Evolutionary conservation across 2,797 vertebrate species (phyloP).

Genomic region (Intellagama lesueurii): DNA sequence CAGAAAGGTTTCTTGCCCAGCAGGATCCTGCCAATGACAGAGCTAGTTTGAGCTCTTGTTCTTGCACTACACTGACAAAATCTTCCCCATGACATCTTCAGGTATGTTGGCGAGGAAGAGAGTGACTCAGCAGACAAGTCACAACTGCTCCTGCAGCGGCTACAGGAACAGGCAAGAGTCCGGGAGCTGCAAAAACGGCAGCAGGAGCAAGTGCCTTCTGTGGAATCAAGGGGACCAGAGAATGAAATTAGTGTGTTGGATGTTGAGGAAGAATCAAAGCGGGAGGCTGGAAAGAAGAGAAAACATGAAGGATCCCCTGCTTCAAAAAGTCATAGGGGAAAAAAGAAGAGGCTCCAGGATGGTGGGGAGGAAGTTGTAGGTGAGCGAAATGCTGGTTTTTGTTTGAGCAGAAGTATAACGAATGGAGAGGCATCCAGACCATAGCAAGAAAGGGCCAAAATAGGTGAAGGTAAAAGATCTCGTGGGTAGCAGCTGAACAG

Average conservation of each 20-base stretch:
- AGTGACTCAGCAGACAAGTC: conserved; percentile 66
- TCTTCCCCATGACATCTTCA: neutral
- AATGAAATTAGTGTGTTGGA: conserved; percentile 48
- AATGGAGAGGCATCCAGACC: neutral
- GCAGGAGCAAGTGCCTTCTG: neutral
- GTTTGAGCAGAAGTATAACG: neutral
- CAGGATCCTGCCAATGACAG: too few species aligned
- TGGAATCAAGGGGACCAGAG: conserved; percentile 12
- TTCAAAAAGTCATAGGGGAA: neutral
- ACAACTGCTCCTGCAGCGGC: conserved; percentile 82
- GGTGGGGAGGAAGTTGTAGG: neutral
- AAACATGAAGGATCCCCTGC: neutral
- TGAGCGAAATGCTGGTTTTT: fast-evolving
- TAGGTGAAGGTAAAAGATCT: conserved; percentile 12
- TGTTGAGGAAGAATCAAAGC: fast-evolving
- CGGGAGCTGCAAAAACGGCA: conserved; percentile 76
- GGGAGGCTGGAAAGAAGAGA: neutral
- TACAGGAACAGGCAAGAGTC: conserved; percentile 84
- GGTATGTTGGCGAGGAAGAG: conserved; percentile 84
- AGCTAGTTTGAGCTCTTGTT: too few species aligned
- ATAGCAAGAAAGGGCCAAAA: conserved; percentile 14
- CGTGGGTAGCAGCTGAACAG: fast-evolving
- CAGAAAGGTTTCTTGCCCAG: too few species aligned
- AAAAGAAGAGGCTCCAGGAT: neutral
- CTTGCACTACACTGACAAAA: too few species aligned